Conservation (phyloP, 2,797 vertebrate species). For the Sphenopsis melanotis region DNA sequence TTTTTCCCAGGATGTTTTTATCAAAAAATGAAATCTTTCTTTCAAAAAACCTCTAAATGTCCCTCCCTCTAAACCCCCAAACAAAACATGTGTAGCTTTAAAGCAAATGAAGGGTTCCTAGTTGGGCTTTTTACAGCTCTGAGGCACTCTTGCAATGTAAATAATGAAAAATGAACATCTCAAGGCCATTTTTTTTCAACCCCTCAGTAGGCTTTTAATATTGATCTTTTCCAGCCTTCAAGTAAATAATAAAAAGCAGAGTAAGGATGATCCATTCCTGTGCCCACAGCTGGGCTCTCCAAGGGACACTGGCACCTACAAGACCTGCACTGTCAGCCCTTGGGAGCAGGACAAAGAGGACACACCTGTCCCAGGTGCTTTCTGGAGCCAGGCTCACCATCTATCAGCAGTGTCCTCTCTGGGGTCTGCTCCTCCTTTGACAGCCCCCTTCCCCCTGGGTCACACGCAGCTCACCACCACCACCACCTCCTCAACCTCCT, state of each 20-base stretch:
- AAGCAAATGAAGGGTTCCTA: background rate
- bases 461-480: too few relatives aligned
- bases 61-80: background rate
- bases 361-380: background rate
- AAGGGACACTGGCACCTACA: fast-evolving
- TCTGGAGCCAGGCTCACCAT: background rate
- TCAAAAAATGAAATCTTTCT: constrained; percentile 40
- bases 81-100: background rate
- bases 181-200: background rate
- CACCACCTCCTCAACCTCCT: too few relatives aligned
- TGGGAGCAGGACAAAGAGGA: background rate
- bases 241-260: background rate
- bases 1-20: constrained; percentile 17
- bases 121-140: background rate
- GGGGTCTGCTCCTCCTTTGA: background rate
- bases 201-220: background rate
- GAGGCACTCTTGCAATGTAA: background rate
- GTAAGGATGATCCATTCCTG: background rate
- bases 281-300: background rate
- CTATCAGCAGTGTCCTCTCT: background rate
- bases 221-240: background rate
- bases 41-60: background rate
- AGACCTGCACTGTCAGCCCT: background rate
- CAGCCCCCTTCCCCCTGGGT: too few relatives aligned
- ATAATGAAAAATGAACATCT: background rate